Base-by-base conservation (phyloP, 2,113 vertebrate species). In the Mesoclemmys tuberculata region DNA sequence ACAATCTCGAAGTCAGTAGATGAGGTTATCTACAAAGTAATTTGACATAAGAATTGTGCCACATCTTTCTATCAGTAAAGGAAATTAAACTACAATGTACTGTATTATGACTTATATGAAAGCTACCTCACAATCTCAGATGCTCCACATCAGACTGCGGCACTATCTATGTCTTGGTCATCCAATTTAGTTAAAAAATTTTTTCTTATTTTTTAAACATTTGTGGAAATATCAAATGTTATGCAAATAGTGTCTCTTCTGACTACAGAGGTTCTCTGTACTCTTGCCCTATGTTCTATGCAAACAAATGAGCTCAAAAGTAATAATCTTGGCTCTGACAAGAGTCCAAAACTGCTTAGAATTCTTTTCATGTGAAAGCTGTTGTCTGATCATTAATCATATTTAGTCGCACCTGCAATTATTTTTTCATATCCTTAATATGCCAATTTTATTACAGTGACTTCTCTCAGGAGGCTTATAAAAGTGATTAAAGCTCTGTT, bases 321-420 rank as follows among this genome's bases (percentile, higher is more conserved):
- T 79, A 96, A 88, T 46, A 96, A 89, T 78, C 74, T 94, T 95
- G 84, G 77, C 80, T 93, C 81, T 95, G 96, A 88, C 82, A 87
- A 71, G 90, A 90, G 82, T 96, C 89, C 24, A 88, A 88, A 89
- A 82, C 90, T 98, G 3, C 78, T 98, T 98, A 97, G 90, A 95
- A 98, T 97, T 98, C 92, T 93, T 93, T 93, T 91, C 89, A 80
- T 85, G 92, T 89, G 78, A 90, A 95, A 92, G 88, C 85, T 96
- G 96, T 97, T 96, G 89, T 94, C 92, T 98, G 91, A 96, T 97
- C 97, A 97, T 98, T 97, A 98, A 97, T 98, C 97, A 96, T 96
- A 85, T 97, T 98, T 97, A 97, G 97, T 96, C 98, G 92, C 93
- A 98, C 95, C 92, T 97, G 92, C 91, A 97, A 96, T 97, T 97